These are phyloP conservation scores for Matsumurasca onukii DNA, from an alignment of 1,140 invertebrate genomes.

Conservation along the genomic window DNA sequence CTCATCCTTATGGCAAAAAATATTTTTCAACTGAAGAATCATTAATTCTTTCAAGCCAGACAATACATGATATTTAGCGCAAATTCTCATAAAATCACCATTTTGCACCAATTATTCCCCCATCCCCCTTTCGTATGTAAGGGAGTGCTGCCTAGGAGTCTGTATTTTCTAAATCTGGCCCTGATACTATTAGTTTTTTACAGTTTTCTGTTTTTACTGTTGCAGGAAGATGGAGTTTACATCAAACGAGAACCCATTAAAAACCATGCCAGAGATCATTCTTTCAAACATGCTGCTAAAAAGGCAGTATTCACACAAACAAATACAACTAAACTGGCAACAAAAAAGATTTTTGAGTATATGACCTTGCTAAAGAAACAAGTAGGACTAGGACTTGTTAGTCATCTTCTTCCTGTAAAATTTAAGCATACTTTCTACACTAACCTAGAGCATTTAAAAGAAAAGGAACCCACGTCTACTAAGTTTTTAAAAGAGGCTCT, in stretches of 20 bases:
- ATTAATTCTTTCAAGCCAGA: too few species aligned
- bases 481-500: constrained; percentile 3
- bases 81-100: too few species aligned
- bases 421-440: not conserved
- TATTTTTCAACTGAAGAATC: too few species aligned
- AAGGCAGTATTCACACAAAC: constrained; percentile 21
- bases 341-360: constrained; percentile 19
- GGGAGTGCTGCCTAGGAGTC: too few species aligned
- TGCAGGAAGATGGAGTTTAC: constrained; percentile 5
- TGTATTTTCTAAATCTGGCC: too few species aligned
- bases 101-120: too few species aligned
- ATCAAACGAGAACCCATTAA: constrained; percentile 20
- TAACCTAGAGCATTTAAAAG: constrained; percentile 6
- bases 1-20: too few species aligned
- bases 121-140: too few species aligned
- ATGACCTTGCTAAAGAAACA: constrained; percentile 14
- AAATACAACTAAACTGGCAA: constrained; percentile 21
- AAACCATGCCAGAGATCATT: not conserved
- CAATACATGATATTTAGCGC: too few species aligned
- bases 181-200: too few species aligned
- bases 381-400: too few species aligned
- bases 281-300: constrained; percentile 10
- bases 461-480: not conserved
- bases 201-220: not conserved
- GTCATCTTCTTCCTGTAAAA: constrained; percentile 2